These are phyloP conservation scores for Ips typographus DNA, from an alignment of 1,140 invertebrate species.

Conservation along the genomic window DNA sequence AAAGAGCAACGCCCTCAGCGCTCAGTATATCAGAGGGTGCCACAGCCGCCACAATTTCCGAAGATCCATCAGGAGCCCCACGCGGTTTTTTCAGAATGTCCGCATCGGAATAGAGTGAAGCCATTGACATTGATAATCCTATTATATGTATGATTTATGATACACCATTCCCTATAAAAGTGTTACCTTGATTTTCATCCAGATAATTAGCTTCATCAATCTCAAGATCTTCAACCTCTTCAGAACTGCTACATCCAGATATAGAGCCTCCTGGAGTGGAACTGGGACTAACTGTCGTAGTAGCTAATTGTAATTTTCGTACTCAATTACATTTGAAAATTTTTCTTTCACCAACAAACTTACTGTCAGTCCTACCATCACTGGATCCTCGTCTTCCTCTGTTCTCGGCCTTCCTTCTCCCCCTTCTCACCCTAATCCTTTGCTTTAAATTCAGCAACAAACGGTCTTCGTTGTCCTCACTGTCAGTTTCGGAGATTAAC, in stretches of 20 bases:
- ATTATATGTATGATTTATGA: constrained; percentile 5
- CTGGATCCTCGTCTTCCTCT: constrained; percentile 48
- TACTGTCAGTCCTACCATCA: constrained; percentile 63
- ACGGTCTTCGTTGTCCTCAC: constrained; percentile 69
- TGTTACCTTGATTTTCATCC: constrained; percentile 46
- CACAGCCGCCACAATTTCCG: constrained; percentile 29
- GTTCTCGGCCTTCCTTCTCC: constrained; percentile 52
- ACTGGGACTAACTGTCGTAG: constrained; percentile 58
- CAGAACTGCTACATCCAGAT: constrained; percentile 56
- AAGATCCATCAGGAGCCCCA: constrained; percentile 52
- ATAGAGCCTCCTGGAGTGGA: constrained; percentile 56
- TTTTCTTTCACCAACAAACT: constrained; percentile 40
- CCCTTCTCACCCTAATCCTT: constrained; percentile 61
- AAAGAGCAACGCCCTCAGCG: constrained; percentile 78
- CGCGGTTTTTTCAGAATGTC: constrained; percentile 53
- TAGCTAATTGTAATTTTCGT: constrained; percentile 42
- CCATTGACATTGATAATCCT: constrained; percentile 63
- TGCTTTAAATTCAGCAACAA: constrained; percentile 65
- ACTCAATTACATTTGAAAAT: neutral
- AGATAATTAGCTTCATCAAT: constrained; percentile 55
- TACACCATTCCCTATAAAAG: neutral
- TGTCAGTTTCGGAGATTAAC: constrained; percentile 63
- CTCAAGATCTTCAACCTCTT: constrained; percentile 59
- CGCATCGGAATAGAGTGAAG: constrained; percentile 63
- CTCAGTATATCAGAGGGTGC: constrained; percentile 55